phyloP scores from a whole-genome alignment of 2,888 invertebrate genomes.

The Escarpia spicata region DNA sequence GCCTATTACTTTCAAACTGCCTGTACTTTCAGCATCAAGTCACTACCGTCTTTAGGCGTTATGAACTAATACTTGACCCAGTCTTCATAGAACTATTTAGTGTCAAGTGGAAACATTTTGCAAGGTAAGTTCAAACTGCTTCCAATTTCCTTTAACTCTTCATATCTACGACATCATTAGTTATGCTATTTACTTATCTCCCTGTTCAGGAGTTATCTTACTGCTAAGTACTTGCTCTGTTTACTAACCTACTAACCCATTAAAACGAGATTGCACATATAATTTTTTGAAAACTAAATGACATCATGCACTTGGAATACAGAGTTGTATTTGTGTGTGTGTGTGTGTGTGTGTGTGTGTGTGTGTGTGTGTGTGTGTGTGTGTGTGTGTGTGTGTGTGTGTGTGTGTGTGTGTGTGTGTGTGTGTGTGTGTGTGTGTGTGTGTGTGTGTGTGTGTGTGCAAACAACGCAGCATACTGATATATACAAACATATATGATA shows the following conservation, averaged over 20 bases:
- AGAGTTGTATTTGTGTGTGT: background rate
- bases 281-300: background rate
- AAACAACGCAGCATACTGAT: too few species aligned
- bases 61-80: constrained; percentile 41
- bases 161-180: background rate
- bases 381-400: background rate
- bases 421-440: background rate
- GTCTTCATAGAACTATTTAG: constrained; percentile 37
- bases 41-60: constrained; percentile 24
- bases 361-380: background rate
- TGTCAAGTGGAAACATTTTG: constrained; percentile 42
- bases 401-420: background rate
- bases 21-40: background rate
- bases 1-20: background rate
- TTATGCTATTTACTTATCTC: background rate
- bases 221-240: background rate
- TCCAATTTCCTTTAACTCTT: background rate
- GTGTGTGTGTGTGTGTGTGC: background rate
- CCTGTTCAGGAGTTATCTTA: background rate
- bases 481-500: background rate
- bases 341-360: too few species aligned
- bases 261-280: constrained; percentile 12
- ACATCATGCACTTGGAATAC: background rate
- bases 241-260: constrained; percentile 17
- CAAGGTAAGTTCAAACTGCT: constrained; percentile 34